Evolutionary conservation across 2,113 vertebrate genomes (phyloP), one percentile per base, ranked within the genome.

Genomic region (Hemibates koningsi): DNA sequence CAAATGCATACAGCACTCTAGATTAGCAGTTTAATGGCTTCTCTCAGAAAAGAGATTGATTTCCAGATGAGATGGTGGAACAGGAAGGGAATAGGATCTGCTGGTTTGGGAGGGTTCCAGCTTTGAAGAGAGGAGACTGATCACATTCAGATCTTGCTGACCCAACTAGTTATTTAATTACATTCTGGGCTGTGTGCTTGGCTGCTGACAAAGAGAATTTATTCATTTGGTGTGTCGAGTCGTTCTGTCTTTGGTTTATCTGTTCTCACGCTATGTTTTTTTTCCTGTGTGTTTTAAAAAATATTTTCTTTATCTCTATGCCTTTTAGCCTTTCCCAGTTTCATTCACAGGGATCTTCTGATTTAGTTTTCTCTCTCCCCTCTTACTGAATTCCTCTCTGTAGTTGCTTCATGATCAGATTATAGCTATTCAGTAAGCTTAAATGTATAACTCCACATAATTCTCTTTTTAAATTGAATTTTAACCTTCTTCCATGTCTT

Each of bases 101-200:
- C 43, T 73, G 59, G 85, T 86, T 86, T 84, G 89, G 85, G 54
- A 80, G 24, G 13, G 36, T 14, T 83, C 88, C 90, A 88, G 53
- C 61, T 79, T 52, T 56, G 80, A 91, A 88, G 61, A 54, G 80
- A 83, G 19, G 84, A 82, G 93, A 86, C 59, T 81, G 24, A 80
- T 92, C 59, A 57, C 19, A 17, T 91, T 94, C 29, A 83, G 79
- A 88, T 94, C 73, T 84, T 93, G 94, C 94, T 94, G 94, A 95
- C 86, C 63, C 68, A 84, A 83, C 89, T 81, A 71, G 87, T 94
- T 95, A 92, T 95, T 91, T 95, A 92, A 96, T 96, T 92, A 90
- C 86, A 56, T 93, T 92, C 91, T 92, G 63, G 24, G 81, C 83
- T 84, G 71, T 88, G 86, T 81, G 85, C 82, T 86, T 17, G 27